Percentiles rank a stretch among this genome's conserved stretches.
These are phyloP conservation scores for Cygnus buccinator DNA, from an alignment of 2,113 vertebrate species.

Conservation along the genomic window DNA sequence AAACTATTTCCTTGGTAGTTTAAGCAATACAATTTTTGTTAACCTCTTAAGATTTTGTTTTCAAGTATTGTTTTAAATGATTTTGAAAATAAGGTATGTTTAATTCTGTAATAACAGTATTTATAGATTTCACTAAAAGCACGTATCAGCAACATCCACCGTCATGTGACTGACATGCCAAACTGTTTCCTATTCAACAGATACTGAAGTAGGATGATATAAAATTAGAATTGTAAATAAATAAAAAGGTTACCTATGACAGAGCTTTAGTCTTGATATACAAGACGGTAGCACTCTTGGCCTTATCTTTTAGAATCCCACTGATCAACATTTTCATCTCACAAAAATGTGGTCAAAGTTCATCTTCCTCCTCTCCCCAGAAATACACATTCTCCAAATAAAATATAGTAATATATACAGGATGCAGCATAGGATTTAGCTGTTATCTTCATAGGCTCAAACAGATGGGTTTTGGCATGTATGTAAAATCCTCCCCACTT, in stretches of 20 bases:
- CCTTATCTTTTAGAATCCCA: not conserved
- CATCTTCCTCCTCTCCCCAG: not conserved
- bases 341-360: not conserved
- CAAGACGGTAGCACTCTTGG: not conserved
- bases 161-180: not conserved
- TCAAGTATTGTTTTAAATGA: not conserved
- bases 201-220: not conserved
- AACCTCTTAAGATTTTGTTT: not conserved
- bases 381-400: not conserved
- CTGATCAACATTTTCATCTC: not conserved
- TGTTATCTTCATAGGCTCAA: not conserved
- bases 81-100: not conserved
- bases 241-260: not conserved
- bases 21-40: not conserved
- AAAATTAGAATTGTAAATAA: not conserved
- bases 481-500: not conserved
- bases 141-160: not conserved
- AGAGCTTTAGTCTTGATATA: not conserved
- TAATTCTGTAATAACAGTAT: not conserved
- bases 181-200: not conserved
- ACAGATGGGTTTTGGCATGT: not conserved
- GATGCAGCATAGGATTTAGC: not conserved
- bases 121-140: not conserved
- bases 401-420: not conserved
- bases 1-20: not conserved